These are phyloP conservation scores for Eurosta solidaginis DNA, from an alignment of 1,140 invertebrate species.

Conservation along the genomic window DNA sequence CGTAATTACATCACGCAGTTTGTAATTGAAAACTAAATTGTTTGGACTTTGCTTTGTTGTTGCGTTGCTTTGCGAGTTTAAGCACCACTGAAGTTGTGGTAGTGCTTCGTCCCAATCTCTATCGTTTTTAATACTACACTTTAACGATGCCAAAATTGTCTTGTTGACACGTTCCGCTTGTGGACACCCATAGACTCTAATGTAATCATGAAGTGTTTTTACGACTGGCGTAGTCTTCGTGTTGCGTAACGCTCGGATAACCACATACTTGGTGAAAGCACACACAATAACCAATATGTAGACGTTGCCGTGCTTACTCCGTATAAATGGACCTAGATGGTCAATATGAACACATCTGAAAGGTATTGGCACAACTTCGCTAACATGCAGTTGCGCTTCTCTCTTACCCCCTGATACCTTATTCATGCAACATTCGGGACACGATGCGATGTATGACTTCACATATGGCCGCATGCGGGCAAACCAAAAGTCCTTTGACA, in stretches of 20 bases:
- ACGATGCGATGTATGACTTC: neutral
- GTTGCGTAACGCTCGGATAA: neutral
- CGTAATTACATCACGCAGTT: neutral
- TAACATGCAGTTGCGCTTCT: neutral
- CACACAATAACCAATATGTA: slow-evolving; percentile 32
- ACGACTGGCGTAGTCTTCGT: slow-evolving; percentile 33
- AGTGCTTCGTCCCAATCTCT: too few species aligned
- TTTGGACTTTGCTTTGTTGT: neutral
- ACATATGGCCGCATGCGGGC: slow-evolving; percentile 3
- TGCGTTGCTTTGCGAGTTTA: slow-evolving; percentile 7
- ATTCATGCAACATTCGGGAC: slow-evolving; percentile 12
- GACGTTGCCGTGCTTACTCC: slow-evolving; percentile 34
- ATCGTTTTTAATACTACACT: neutral
- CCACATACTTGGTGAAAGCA: slow-evolving; percentile 31
- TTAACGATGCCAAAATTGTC: slow-evolving; percentile 17
- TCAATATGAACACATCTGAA: slow-evolving; percentile 40
- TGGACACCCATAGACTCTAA: slow-evolving; percentile 10
- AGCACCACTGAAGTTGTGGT: slow-evolving; percentile 15
- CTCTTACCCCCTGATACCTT: neutral
- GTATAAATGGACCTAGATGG: slow-evolving; percentile 45
- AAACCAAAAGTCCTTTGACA: slow-evolving; percentile 26
- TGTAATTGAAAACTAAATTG: neutral
- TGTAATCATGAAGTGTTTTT: neutral
- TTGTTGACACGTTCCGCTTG: slow-evolving; percentile 38
- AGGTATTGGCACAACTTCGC: neutral